These are phyloP conservation scores for Hydrophis major DNA, from an alignment of 2,797 vertebrate genomes.

Conservation along the genomic window DNA sequence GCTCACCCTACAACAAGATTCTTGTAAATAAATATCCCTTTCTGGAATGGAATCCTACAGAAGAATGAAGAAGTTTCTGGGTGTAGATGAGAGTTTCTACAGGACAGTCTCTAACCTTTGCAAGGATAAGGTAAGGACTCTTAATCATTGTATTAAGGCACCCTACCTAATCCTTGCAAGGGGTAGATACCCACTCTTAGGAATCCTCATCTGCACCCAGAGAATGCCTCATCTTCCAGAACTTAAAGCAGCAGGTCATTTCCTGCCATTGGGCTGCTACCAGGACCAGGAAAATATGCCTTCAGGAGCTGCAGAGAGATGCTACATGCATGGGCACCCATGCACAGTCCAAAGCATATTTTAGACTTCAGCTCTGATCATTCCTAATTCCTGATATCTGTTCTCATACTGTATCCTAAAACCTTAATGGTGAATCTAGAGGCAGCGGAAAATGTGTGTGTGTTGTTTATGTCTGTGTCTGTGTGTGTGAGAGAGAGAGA, in stretches of 20 bases:
- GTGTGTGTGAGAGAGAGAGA: neutral
- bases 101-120: neutral
- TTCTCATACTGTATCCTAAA: neutral
- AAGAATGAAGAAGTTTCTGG: neutral
- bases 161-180: neutral
- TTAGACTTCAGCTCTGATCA: neutral
- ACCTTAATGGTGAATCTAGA: neutral
- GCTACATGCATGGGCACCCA: neutral
- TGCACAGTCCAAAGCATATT: neutral
- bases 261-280: neutral
- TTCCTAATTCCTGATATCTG: neutral
- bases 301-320: neutral
- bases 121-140: neutral
- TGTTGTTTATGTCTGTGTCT: neutral
- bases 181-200: neutral
- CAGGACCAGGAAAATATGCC: neutral
- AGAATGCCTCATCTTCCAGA: neutral
- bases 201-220: neutral
- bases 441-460: too few relatives aligned
- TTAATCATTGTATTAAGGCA: neutral
- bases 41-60: neutral
- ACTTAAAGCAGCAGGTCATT: neutral
- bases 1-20: neutral
- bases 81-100: neutral
- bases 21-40: neutral